Conservation (phyloP, 2,888 invertebrate species). For the Caenorhabditis sp. region DNA sequence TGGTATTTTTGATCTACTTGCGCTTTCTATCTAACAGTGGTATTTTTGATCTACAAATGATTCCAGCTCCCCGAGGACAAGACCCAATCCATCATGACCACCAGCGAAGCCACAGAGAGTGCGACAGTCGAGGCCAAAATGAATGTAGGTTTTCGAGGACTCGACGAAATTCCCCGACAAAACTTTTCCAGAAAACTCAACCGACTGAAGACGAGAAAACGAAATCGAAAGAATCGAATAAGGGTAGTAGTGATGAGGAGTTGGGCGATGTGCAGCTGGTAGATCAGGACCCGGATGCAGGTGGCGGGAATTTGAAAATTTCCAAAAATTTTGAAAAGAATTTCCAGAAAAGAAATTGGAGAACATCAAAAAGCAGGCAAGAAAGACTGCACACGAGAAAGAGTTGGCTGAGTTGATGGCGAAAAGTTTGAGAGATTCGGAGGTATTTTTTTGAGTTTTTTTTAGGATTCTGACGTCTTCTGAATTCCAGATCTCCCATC, state of each 20-base stretch:
- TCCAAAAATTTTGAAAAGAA: not conserved
- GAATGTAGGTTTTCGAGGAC: not conserved
- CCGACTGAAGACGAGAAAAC: slow-evolving; percentile 3
- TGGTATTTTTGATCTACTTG: no score
- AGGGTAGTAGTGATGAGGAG: slow-evolving; percentile 3
- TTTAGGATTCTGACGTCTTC: not conserved
- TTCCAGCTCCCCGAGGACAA: slow-evolving; percentile 21
- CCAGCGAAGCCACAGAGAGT: not conserved
- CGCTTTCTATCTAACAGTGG: no score
- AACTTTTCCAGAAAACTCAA: slow-evolving; percentile 13
- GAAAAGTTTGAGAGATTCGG: not conserved
- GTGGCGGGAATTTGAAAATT: not conserved
- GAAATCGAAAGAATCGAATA: not conserved
- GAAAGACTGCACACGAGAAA: not conserved
- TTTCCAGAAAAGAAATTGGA: not conserved
- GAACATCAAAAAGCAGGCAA: not conserved
- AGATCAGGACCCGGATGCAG: slow-evolving; percentile 1
- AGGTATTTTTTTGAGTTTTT: not conserved
- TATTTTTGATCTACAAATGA: no score
- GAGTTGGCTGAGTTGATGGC: not conserved
- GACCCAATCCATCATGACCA: slow-evolving; percentile 1
- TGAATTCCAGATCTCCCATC: not conserved
- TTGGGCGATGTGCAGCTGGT: slow-evolving; percentile 19
- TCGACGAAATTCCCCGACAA: not conserved
- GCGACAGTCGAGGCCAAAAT: not conserved